A percentile compares a stretch with the other conserved stretches of the same genome.
Conservation (phyloP, 2,888 invertebrate species). For the Eledona agricola region DNA sequence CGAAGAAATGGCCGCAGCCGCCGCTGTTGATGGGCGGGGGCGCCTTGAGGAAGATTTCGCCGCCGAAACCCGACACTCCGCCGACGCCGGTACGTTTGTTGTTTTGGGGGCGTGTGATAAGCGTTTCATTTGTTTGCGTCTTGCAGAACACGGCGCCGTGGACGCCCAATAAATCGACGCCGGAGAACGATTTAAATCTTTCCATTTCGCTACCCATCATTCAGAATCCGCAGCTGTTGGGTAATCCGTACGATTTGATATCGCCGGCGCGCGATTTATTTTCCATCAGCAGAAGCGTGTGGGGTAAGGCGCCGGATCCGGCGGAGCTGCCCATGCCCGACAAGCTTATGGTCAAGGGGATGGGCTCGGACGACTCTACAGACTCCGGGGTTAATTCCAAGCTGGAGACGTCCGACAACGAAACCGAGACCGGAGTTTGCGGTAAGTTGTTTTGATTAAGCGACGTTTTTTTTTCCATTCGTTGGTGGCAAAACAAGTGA, state of each 20-base stretch:
- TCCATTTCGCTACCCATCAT: conserved; percentile 55
- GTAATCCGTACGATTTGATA: conserved; percentile 53
- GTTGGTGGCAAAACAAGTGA: conserved; percentile 37
- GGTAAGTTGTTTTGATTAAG: conserved; percentile 42
- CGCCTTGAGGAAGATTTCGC: conserved; percentile 46
- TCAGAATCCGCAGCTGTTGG: conserved; percentile 55
- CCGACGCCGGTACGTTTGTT: conserved; percentile 57
- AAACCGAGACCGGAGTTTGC: conserved; percentile 41
- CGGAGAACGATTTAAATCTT: conserved; percentile 12
- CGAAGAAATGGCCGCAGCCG: conserved; percentile 48
- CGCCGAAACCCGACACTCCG: conserved; percentile 64
- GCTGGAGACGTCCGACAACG: conserved; percentile 48
- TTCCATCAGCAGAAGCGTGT: conserved; percentile 48
- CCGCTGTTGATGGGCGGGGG: conserved; percentile 41
- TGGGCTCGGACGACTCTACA: conserved; percentile 52
- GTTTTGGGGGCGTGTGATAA: too few species aligned
- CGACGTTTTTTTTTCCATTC: conserved; percentile 37
- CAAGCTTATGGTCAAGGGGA: conserved; percentile 58
- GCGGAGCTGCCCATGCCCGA: conserved; percentile 61
- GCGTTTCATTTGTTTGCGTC: too few species aligned
- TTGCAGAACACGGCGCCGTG: conserved; percentile 43
- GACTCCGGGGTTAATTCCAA: conserved; percentile 58
- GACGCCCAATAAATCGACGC: too few species aligned
- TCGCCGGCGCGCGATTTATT: conserved; percentile 57
- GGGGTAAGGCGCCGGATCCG: conserved; percentile 56